Percentiles rank a stretch among this genome's conserved stretches.
phyloP scores from a whole-genome alignment of 2,797 vertebrate genomes.

The Schizopygopsis malacanthus region DNA sequence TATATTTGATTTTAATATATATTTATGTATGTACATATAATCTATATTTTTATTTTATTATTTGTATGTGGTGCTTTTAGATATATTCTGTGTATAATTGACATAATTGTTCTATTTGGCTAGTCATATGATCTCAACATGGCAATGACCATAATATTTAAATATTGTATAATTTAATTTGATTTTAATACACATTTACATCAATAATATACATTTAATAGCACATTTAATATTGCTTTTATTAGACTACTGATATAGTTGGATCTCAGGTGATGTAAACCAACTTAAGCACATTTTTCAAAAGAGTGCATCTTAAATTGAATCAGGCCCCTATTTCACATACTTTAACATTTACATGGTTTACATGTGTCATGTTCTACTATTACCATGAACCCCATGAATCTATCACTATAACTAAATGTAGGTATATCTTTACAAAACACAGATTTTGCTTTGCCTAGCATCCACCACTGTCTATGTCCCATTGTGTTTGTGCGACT shows the following conservation, averaged over 20 bases:
- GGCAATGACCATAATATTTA: neutral
- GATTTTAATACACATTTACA: neutral
- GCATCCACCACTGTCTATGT: constrained; percentile 21
- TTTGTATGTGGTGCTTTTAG: neutral
- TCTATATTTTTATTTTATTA: neutral
- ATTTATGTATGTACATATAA: neutral
- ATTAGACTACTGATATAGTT: neutral
- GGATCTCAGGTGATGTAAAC: neutral
- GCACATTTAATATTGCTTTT: neutral
- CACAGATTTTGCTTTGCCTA: neutral
- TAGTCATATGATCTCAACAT: neutral
- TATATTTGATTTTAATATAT: neutral
- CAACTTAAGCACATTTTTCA: neutral
- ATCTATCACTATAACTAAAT: neutral
- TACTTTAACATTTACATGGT: neutral
- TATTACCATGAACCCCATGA: neutral
- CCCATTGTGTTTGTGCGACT: neutral
- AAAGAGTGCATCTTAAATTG: neutral
- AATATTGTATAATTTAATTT: neutral
- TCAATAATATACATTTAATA: neutral
- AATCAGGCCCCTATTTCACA: neutral
- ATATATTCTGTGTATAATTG: neutral
- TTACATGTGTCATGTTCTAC: neutral
- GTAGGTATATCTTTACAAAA: neutral
- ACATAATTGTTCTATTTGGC: neutral